Evolutionary conservation across 2,797 vertebrate species (phyloP), one percentile per base, ranked within the genome.

Genomic region (Geotrypetes seraphini): DNA sequence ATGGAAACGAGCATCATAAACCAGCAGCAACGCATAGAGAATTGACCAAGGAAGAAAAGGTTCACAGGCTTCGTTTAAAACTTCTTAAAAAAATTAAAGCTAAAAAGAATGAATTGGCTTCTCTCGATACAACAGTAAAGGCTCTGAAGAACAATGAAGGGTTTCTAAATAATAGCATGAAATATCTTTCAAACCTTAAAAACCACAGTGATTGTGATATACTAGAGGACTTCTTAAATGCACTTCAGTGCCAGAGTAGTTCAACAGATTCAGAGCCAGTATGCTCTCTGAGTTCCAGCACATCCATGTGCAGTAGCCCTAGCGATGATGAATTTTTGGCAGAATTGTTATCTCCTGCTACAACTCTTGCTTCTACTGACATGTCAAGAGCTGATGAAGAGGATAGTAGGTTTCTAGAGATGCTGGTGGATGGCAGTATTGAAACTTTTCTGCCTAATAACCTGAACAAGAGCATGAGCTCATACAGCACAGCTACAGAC

Each of bases 101-200:
- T 8, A 96, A 93, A 69, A 97, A 93, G 66, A 89, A 87, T 64
- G 86, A 89, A 53, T 69, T 97, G 7, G 89, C 85, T 3, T 75
- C 82, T 5, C 62, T 97, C 22, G 83, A 92, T 19, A 48, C 62
- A 19, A 29, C 90, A 30, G 60, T 52, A 28, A 63, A 39, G 17
- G 47, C 68, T 50, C 60, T 63, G 31, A 25, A 25, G 3, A 53
- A 36, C 16, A 42, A 14, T 10, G 47, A 47, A 39, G 35, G 40
- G 4, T 9, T 24, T 40, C 13, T 13, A 12, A 50, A 16, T 12
- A 61, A 50, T 48, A 46, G 28, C 1, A 2, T 10, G 9, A 60
- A 57, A 11, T 15, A 18, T 1, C 25, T 13, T 3, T 28, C 22
- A 0, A 50, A 57, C 3, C 16, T 5, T 14, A 65, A 36, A 2